Conservation (phyloP, 2,797 vertebrate genomes). For the Chaenodraco wilsoni region DNA sequence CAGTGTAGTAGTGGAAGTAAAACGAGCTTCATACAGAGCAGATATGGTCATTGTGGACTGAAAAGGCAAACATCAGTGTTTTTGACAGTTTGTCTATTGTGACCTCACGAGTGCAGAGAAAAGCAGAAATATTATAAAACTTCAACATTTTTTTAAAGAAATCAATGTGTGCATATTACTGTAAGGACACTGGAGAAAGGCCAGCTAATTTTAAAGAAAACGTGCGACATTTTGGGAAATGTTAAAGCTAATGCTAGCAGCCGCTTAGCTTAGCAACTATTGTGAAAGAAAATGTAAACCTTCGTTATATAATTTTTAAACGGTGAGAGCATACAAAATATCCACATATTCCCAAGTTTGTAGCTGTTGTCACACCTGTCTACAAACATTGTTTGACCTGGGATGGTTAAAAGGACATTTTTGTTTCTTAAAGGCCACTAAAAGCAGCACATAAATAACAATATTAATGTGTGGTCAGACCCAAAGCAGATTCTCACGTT, state of each 20-base stretch:
- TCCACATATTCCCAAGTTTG: background rate
- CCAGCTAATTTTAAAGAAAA: slow-evolving; percentile 7
- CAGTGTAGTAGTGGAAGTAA: slow-evolving; percentile 18
- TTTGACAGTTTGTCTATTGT: slow-evolving; percentile 31
- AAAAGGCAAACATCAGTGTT: slow-evolving; percentile 35
- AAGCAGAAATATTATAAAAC: slow-evolving; percentile 2
- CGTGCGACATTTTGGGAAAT: background rate
- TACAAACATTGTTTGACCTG: background rate
- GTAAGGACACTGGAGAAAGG: slow-evolving; percentile 13
- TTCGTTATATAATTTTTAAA: background rate
- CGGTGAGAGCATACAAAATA: background rate
- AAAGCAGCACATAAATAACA: background rate
- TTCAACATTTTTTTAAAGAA: background rate
- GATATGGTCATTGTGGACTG: slow-evolving; percentile 49
- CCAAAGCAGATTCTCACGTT: too few relatives aligned
- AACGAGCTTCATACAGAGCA: slow-evolving; percentile 36
- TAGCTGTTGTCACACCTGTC: background rate
- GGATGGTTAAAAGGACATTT: background rate
- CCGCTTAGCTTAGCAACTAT: background rate
- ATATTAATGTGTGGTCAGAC: background rate
- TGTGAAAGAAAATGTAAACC: background rate
- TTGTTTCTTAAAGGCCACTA: background rate
- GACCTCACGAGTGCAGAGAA: slow-evolving; percentile 2
- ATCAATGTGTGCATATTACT: slow-evolving; percentile 8
- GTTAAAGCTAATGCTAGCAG: background rate